Percentiles rank a stretch among this genome's conserved stretches.
phyloP scores from a whole-genome alignment of 1,140 invertebrate genomes.

The Caenorhabditis remanei region DNA sequence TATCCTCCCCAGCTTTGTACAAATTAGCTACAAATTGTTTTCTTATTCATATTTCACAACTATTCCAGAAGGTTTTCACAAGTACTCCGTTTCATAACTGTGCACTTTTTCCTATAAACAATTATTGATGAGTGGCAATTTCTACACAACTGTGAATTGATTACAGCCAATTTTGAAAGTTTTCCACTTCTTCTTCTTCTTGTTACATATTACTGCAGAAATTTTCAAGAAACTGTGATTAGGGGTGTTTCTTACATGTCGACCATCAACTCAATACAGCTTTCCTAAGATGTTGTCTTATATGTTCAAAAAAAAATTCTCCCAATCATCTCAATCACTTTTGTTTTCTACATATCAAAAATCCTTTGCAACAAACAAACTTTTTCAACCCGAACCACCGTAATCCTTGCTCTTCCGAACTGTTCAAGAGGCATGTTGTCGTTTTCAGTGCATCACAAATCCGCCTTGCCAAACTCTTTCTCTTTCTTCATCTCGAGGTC shows the following conservation, averaged over 20 bases:
- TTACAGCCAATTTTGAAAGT: background rate
- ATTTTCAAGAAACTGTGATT: no score
- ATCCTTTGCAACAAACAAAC: background rate
- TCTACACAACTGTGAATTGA: background rate
- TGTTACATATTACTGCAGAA: no score
- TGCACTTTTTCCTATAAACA: background rate
- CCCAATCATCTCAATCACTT: background rate
- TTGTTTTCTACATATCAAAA: background rate
- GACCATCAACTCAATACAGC: no score
- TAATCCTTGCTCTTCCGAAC: background rate
- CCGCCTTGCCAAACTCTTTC: background rate
- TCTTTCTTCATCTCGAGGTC: background rate
- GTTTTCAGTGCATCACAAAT: constrained; percentile 9
- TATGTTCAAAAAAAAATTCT: no score
- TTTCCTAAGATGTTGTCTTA: no score
- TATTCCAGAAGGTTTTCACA: no score
- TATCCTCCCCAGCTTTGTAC: no score
- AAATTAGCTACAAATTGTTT: no score
- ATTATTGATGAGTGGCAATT: background rate
- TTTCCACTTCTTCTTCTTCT: no score
- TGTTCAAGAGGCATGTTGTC: background rate
- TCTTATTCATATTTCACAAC: no score
- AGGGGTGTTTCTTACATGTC: no score
- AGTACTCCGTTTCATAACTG: background rate
- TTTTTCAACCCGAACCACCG: background rate